phyloP scores from a whole-genome alignment of 2,113 vertebrate genomes.

The Rhea americana region DNA sequence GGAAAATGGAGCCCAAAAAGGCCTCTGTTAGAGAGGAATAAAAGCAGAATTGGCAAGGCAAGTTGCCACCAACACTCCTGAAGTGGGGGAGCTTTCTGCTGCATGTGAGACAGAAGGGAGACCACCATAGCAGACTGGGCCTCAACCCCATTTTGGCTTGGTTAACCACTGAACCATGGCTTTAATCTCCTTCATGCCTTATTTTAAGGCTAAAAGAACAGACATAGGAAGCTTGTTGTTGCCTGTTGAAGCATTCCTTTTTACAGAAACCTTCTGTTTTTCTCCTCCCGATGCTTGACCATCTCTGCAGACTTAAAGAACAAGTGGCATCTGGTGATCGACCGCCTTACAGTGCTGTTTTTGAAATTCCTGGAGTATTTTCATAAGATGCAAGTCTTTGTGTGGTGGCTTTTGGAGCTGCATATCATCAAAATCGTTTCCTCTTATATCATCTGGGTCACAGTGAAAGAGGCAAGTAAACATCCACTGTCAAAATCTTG shows the following conservation, averaged over 20 bases:
- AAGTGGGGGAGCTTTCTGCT: background rate
- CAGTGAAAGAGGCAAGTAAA: slow-evolving; percentile 88
- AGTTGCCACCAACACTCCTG: background rate
- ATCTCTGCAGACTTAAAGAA: slow-evolving; percentile 86
- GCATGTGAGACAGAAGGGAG: background rate
- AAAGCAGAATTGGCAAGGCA: background rate
- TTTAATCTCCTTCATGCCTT: background rate
- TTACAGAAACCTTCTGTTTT: slow-evolving; percentile 6
- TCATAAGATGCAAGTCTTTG: slow-evolving; percentile 93
- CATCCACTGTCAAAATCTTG: background rate
- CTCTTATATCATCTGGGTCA: slow-evolving; percentile 92
- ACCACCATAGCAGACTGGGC: background rate
- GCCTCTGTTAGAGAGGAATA: background rate
- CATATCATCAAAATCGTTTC: slow-evolving; percentile 97
- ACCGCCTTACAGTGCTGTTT: slow-evolving; percentile 95
- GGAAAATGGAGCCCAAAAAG: background rate
- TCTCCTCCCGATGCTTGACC: background rate
- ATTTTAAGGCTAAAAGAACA: background rate
- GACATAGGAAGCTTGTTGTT: background rate
- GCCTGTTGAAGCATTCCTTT: background rate
- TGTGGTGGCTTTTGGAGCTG: slow-evolving; percentile 97
- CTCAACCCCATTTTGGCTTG: background rate
- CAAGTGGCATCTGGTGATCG: slow-evolving; percentile 96
- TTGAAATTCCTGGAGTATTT: slow-evolving; percentile 96
- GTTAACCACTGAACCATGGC: background rate